phyloP scores from a whole-genome alignment of 1,140 invertebrate genomes.

The Heliothis subflexa region DNA sequence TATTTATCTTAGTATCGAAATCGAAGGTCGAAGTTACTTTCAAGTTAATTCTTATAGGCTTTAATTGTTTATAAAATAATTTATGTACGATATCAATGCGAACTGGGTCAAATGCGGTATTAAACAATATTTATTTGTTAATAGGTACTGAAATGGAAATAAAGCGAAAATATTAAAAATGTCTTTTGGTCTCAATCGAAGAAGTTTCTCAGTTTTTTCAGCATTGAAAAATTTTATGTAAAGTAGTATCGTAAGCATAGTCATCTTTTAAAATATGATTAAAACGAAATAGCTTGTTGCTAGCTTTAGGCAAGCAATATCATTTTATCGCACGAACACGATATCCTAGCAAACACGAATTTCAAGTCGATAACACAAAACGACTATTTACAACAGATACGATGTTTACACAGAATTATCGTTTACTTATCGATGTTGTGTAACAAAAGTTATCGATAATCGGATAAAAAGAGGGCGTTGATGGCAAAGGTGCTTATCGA shows the following conservation, averaged over 20 bases:
- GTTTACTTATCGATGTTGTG: slow-evolving; percentile 56
- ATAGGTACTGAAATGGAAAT: background rate
- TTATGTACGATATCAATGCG: background rate
- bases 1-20: slow-evolving; percentile 32
- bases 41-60: slow-evolving; percentile 23
- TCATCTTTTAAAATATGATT: background rate
- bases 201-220: too few species aligned
- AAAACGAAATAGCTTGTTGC: background rate
- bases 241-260: too few species aligned
- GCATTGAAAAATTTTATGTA: too few species aligned
- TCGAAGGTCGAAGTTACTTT: slow-evolving; percentile 47
- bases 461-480: slow-evolving; percentile 45
- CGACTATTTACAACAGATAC: slow-evolving; percentile 48
- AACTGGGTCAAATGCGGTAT: background rate
- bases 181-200: background rate
- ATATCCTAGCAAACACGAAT: slow-evolving; percentile 27
- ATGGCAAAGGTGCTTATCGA: slow-evolving; percentile 41
- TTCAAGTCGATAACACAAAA: slow-evolving; percentile 47
- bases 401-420: slow-evolving; percentile 54
- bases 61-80: slow-evolving; percentile 17
- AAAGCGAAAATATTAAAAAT: background rate
- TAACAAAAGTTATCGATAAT: slow-evolving; percentile 53
- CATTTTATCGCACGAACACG: background rate
- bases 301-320: background rate
- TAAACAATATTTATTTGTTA: background rate